These are phyloP conservation scores for Australoheros facetus DNA, from an alignment of 2,797 vertebrate genomes.

Conservation along the genomic window DNA sequence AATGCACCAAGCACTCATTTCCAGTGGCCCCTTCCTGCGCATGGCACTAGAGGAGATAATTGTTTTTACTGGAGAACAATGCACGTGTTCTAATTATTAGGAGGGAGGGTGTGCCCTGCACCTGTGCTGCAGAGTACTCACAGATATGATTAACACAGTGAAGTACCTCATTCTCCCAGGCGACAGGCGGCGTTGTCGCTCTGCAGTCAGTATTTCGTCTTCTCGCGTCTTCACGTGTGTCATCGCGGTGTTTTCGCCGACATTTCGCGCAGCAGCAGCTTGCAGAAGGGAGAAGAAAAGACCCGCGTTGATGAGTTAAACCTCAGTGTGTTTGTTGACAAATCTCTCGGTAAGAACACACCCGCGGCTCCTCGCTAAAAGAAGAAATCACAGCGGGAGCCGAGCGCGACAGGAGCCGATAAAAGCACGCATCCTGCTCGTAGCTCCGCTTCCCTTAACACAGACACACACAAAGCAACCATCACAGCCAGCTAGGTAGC, in stretches of 20 bases:
- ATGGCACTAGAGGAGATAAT: too few species aligned
- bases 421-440: conserved; percentile 14
- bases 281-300: conserved; percentile 34
- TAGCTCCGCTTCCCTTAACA: conserved; percentile 30
- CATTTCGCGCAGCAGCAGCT: conserved; percentile 64
- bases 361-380: conserved; percentile 33
- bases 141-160: too few species aligned
- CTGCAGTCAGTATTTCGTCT: not conserved
- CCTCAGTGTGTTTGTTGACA: conserved; percentile 70
- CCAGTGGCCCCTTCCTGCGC: too few species aligned
- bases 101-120: too few species aligned
- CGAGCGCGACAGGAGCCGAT: conserved; percentile 22
- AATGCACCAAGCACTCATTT: too few species aligned
- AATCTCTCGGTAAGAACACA: conserved; percentile 78
- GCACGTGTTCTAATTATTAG: too few species aligned
- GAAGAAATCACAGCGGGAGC: conserved; percentile 20
- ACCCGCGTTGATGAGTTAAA: conserved; percentile 60
- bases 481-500: conserved; percentile 38
- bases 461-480: conserved; percentile 19
- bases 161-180: not conserved
- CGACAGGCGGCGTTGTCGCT: not conserved
- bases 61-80: too few species aligned
- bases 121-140: too few species aligned
- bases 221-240: conserved; percentile 24
- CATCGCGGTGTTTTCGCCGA: conserved; percentile 66